Evolutionary conservation across 35 echinoderm and acorn worm genomes (phyloP), one percentile per base, ranked within the genome.

Genomic region (Amphiura filiformis): DNA sequence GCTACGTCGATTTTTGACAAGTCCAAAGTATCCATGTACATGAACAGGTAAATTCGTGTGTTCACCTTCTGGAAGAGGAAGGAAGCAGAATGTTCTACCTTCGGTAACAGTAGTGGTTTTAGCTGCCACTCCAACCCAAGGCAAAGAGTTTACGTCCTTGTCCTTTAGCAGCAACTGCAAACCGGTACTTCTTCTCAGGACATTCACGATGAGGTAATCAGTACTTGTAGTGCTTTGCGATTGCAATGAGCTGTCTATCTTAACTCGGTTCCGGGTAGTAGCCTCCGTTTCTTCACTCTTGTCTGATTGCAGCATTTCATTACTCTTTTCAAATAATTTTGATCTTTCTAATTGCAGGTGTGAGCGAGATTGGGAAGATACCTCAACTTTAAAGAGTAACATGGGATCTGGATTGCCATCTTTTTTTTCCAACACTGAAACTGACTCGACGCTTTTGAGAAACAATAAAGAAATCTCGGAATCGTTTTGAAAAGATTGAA

Each of bases 21-120:
- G 49, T 57, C 89, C 95, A 89, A 97, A 97, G 76, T 87, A 94
- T 22, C 92, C 95, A 89, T 97, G 88, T 28, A 97, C 44, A 83
- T 97, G 95, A 0, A 97, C 92, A 22, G 95, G 95, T 76, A 98
- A 88, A 11, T 87, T 89, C n/a, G 89, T 94, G 18, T 89, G 83
- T 12, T 92, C 92, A 57, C 91, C 77, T 12, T 80, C 75, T 28
- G 96, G 96, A 0, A 98, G 76, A 31, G 96, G 96, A 15, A 98
- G 86, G 65, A 94, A 98, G 36, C 96, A 98, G 37, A 94, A 98
- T 31, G 85, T 86, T 52, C 96, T 88, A 7, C 77, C 56, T 30
- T 0, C 64, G 0, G 23, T 26, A 31, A 11, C 32, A 39, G 18
- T 75, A 34, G 15, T 18, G 1, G 23, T 13, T 65, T 57, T 86